A percentile compares a stretch with the other conserved stretches of the same genome.
phyloP scores from a whole-genome alignment of 2,113 vertebrate species.

The Nannospalax galili region DNA sequence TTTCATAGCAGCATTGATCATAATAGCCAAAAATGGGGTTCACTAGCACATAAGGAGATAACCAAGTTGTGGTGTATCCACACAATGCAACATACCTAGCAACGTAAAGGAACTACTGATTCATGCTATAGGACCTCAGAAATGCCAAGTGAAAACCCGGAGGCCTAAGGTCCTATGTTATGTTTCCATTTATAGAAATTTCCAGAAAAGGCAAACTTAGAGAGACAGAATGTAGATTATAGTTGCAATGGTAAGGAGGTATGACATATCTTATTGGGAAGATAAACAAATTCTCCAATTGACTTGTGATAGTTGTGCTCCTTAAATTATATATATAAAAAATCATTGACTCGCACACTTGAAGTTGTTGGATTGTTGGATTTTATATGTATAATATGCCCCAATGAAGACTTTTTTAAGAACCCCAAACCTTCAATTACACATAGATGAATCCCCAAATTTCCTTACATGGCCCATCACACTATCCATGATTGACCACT shows the following conservation, averaged over 20 bases:
- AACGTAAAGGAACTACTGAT: background rate
- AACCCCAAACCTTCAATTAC: background rate
- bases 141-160: background rate
- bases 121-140: background rate
- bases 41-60: background rate
- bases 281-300: background rate
- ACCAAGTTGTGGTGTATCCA: background rate
- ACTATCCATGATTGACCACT: background rate
- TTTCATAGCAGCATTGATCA: constrained; percentile 28
- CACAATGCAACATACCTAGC: background rate
- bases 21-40: background rate
- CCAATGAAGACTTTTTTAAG: background rate
- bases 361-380: background rate
- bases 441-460: background rate
- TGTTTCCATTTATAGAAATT: background rate
- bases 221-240: background rate
- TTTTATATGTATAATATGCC: background rate
- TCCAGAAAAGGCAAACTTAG: background rate
- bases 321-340: constrained; percentile 41
- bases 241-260: background rate
- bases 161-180: background rate
- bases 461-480: background rate
- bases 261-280: background rate
- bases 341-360: background rate
- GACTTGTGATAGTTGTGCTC: background rate